Base-by-base conservation (phyloP, 2,113 vertebrate species). In the Dascyllus trimaculatus region DNA sequence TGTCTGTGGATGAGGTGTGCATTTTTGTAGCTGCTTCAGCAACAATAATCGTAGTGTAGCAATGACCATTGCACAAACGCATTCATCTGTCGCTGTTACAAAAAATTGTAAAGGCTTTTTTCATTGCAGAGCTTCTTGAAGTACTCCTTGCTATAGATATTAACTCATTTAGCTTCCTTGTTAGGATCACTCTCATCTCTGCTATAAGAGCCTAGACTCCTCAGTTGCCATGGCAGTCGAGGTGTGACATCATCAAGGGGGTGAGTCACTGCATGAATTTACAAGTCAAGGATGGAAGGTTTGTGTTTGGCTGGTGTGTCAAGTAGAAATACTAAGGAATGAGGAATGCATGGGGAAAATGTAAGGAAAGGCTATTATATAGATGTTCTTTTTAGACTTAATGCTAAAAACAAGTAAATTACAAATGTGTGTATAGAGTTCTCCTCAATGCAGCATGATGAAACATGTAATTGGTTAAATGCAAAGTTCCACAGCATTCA, bases 191-290 rank as follows among this genome's bases (percentile, higher is more conserved):
- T 80, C 72, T 57, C 4, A 8, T 68, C 74, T 76, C 77, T 13
- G n/a, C 72, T 67, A 60, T 57, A 52, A 71, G 75, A 81, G 83
- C 74, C 84, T 61, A 76, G 79, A 71, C 75, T 72, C 26, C 21
- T 35, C 8, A 25, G 91, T 92, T 93, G 80, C 91, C 84, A 89
- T 90, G 89, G 80, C 71, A 29, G 21, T 92, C 82, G 56, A 64
- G 56, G 61, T 66, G 78, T 92, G 92, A 93, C 92, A 90, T 92
- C 90, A 92, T 85, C 72, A 64, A 35, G 29, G 79, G 76, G 82
- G 66, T 93, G 92, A 94, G 91, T 93, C 90, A 93, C 63, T 19
- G 14, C 67, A 78, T 67, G 43, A 53, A 81, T 66, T 61, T 18
- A 74, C 22, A 77, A 71, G 65, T 82, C 51, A 78, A 78, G 62